Evolutionary conservation across 2,888 invertebrate species (phyloP).

Genomic region (Melieria picta): DNA sequence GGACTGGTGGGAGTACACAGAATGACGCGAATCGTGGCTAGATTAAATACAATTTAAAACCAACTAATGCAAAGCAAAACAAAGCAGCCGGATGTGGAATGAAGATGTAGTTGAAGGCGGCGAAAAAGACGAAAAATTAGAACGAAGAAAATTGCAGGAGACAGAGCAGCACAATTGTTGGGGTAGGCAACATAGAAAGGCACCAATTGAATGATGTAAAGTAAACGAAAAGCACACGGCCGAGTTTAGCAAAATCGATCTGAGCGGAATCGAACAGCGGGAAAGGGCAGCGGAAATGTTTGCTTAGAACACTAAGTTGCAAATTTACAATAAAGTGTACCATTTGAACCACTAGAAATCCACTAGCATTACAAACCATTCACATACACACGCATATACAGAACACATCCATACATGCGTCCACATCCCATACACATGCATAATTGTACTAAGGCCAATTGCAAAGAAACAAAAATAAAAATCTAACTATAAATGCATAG

Average conservation of each 20-base stretch:
- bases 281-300: neutral
- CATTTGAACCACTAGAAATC: slow-evolving; percentile 7
- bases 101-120: neutral
- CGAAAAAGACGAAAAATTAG: neutral
- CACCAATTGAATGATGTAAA: neutral
- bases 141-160: neutral
- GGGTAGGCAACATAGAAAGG: neutral
- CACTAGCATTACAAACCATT: too few species aligned
- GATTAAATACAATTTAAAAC: slow-evolving; percentile 43
- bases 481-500: too few species aligned
- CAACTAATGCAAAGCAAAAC: neutral
- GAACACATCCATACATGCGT: neutral
- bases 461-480: too few species aligned
- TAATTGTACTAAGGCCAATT: too few species aligned
- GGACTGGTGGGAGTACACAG: slow-evolving; percentile 97
- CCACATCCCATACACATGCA: too few species aligned
- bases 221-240: neutral
- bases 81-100: neutral
- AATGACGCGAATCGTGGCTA: slow-evolving; percentile 69
- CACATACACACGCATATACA: neutral
- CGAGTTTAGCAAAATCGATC: too few species aligned
- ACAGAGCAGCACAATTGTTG: neutral
- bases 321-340: slow-evolving; percentile 12
- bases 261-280: neutral
- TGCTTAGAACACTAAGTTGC: slow-evolving; percentile 17